A percentile compares a stretch with the other conserved stretches of the same genome.
Conservation (phyloP, 2,797 vertebrate species). For the Galagoides demidoff region DNA sequence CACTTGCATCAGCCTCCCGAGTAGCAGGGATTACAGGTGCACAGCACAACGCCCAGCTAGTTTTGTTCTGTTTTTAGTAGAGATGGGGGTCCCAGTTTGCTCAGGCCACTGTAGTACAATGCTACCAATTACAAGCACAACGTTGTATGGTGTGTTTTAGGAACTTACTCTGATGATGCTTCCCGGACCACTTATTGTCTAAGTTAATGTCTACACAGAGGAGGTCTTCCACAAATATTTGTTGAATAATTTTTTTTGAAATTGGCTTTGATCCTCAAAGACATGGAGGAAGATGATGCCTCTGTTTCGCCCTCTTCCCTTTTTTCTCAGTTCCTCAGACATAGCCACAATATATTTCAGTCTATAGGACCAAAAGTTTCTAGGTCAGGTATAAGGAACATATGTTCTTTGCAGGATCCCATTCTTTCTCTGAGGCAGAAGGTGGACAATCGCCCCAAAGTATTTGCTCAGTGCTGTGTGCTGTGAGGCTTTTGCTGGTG, state of each 20-base stretch:
- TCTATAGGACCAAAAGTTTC: not conserved
- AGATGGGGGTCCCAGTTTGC: no score
- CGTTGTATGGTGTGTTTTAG: not conserved
- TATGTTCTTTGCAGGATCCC: not conserved
- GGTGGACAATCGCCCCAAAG: not conserved
- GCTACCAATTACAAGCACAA: not conserved
- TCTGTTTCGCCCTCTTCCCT: not conserved
- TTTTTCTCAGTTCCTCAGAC: not conserved
- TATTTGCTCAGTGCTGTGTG: not conserved
- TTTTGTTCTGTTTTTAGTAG: no score
- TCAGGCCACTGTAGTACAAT: not conserved
- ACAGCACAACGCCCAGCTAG: no score
- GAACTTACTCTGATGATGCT: not conserved
- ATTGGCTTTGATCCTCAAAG: not conserved
- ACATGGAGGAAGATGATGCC: not conserved
- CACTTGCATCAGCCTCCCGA: no score
- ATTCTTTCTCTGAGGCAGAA: not conserved
- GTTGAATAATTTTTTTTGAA: not conserved
- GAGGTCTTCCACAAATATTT: not conserved
- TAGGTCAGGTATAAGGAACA: not conserved
- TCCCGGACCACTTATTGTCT: not conserved
- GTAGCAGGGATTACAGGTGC: no score
- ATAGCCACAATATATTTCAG: not conserved
- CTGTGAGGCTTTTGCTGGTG: not conserved
- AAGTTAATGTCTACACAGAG: not conserved